Conservation (phyloP, 2,113 vertebrate species). For the Otocyon megalotis region DNA sequence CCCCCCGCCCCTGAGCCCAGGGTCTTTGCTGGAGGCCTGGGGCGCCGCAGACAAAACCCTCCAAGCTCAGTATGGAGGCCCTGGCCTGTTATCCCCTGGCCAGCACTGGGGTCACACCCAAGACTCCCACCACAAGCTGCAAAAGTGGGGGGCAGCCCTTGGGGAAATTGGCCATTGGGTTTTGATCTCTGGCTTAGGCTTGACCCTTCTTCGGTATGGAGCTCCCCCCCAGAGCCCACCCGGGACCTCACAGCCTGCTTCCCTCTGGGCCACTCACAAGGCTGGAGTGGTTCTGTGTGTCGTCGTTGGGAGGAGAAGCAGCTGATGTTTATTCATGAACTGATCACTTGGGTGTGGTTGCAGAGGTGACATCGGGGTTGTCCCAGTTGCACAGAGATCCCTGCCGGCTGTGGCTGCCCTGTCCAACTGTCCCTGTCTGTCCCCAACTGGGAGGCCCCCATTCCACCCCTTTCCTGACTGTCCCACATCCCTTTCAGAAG, state of each 20-base stretch:
- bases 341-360: background rate
- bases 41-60: background rate
- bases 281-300: slow-evolving; percentile 55
- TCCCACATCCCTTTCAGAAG: background rate
- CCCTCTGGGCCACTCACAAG: slow-evolving; percentile 61
- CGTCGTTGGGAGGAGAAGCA: background rate
- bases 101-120: background rate
- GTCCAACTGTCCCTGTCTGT: background rate
- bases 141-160: no score
- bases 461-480: fast-evolving
- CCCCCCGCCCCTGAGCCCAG: fast-evolving
- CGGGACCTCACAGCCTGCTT: background rate
- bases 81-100: no score
- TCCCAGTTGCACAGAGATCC: background rate
- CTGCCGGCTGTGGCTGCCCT: background rate
- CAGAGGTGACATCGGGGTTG: background rate
- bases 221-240: background rate
- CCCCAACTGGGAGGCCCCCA: background rate
- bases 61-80: background rate
- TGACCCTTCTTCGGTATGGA: no score
- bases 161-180: background rate
- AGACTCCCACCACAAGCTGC: no score
- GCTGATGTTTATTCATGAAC: background rate
- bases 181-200: background rate
- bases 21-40: background rate